Base-by-base conservation (phyloP, 2,113 vertebrate species). In the Coturnix japonica region DNA sequence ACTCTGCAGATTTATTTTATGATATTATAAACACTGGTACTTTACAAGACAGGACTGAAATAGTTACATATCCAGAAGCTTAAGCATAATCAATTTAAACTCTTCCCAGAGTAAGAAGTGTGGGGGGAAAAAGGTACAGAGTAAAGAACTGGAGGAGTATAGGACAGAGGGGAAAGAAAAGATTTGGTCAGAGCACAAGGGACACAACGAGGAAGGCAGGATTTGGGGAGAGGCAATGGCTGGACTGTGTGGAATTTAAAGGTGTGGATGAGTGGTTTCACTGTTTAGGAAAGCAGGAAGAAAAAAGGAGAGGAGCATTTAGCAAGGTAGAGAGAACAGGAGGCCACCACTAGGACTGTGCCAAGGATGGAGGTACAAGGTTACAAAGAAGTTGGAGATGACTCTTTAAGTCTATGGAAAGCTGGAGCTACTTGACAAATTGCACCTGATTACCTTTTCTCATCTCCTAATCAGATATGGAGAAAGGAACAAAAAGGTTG, bases 371-470 rank as follows among this genome's bases (percentile, higher is more conserved):
- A 85, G 37, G 30, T 17, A 85, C 60, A 25, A 46, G 1, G 60
- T 22, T 75, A 78, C 8, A 37, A 11, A 60, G 46, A 88, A 70
- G 41, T 13, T 83, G 23, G 65, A 81, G 43, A 64, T 22, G 18
- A 74, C 46, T 82, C 46, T 71, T 37, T 11, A 18, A 61, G 46
- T 30, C 51, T 19, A 33, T 7, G 35, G 75, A 69, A 30, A 73
- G 21, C 63, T 69, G 57, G 31, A 59, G 39, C 28, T 19, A 6
- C 10, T 44, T 81, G 47, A 31, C 76, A 74, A 30, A 85, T 43
- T 1, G 1, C 15, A 33, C 1, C 7, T 66, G 13, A 39, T 47
- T 73, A 1, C 2, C 3, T 8, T 10, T 60, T 46, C 10, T 56
- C 5, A 16, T 54, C 35, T 60, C 54, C 7, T 31, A 86, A 85